These are phyloP conservation scores for Chroicocephalus ridibundus DNA, from an alignment of 2,113 vertebrate species.

Conservation along the genomic window DNA sequence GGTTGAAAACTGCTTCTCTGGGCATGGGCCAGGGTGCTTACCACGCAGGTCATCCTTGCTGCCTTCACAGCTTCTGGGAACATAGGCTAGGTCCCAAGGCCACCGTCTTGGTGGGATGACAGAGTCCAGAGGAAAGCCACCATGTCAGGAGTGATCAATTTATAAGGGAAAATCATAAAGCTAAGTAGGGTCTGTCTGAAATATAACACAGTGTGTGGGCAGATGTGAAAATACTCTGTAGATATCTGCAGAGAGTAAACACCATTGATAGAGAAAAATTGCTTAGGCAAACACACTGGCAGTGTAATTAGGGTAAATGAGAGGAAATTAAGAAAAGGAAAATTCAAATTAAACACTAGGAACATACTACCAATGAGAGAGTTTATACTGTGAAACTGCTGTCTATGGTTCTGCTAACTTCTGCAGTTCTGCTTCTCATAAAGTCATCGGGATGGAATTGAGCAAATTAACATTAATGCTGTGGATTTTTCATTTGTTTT, in stretches of 20 bases:
- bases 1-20: not conserved
- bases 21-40: not conserved
- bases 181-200: not conserved
- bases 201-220: not conserved
- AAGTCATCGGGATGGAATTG: not conserved
- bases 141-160: not conserved
- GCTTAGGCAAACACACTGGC: not conserved
- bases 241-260: not conserved
- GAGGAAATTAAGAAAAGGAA: constrained; percentile 13
- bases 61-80: not conserved
- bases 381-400: not conserved
- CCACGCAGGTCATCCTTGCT: not conserved
- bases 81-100: fast-evolving
- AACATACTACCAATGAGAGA: not conserved
- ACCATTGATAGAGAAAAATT: not conserved
- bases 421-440: not conserved
- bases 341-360: not conserved
- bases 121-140: not conserved
- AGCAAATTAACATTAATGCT: not conserved
- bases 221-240: not conserved
- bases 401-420: not conserved
- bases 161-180: not conserved
- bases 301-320: not conserved
- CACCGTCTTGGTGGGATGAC: fast-evolving
- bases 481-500: not conserved